phyloP scores from a whole-genome alignment of 2,113 vertebrate species.

The Solenodon paradoxus region DNA sequence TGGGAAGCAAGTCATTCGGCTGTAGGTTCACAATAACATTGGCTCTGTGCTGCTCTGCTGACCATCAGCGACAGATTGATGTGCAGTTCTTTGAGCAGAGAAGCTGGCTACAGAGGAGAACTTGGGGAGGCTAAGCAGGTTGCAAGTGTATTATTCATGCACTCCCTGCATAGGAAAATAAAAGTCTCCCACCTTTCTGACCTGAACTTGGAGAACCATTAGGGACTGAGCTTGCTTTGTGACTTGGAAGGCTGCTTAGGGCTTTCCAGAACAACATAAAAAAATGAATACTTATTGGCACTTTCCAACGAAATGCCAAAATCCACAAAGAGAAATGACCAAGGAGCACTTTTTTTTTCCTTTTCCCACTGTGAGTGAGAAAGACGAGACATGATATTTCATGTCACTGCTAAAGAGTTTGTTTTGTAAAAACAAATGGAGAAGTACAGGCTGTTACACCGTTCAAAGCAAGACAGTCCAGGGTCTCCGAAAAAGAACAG shows the following conservation, averaged over 20 bases:
- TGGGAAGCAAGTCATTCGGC: constrained; percentile 59
- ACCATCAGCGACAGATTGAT: constrained; percentile 53
- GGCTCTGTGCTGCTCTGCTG: constrained; percentile 47
- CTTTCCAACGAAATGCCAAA: constrained; percentile 72
- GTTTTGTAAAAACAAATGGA: constrained; percentile 40
- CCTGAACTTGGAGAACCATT: constrained; percentile 3
- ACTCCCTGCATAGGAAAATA: constrained; percentile 58
- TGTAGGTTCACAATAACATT: constrained; percentile 68
- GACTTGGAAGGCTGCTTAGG: neutral
- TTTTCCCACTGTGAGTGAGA: constrained; percentile 70
- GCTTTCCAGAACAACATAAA: neutral
- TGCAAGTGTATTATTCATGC: constrained; percentile 62
- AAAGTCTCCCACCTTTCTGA: constrained; percentile 58
- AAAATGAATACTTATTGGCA: constrained; percentile 63
- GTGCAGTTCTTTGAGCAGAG: constrained; percentile 46
- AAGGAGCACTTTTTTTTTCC: neutral
- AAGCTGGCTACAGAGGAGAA: constrained; percentile 33
- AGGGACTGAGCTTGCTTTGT: constrained; percentile 48
- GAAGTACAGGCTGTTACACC: constrained; percentile 53
- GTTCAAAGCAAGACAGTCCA: neutral
- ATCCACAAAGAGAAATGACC: constrained; percentile 58
- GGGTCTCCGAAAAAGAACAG: neutral
- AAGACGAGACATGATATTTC: constrained; percentile 54
- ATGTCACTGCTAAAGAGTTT: constrained; percentile 41
- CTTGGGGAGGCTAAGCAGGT: constrained; percentile 55